Base-by-base conservation (phyloP, 2,888 invertebrate genomes). In the Parelbella ahira region DNA sequence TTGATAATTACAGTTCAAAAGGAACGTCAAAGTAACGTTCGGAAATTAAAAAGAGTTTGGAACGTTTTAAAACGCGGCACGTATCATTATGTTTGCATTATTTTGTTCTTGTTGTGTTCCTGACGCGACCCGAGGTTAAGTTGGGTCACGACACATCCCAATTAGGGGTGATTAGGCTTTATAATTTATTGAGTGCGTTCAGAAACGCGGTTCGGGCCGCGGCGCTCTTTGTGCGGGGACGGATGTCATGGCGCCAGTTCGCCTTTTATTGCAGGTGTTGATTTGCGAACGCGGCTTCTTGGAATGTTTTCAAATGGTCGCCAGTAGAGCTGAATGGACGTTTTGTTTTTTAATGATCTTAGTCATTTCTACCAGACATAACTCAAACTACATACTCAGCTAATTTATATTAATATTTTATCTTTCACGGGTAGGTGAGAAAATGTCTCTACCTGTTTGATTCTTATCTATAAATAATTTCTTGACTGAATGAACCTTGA, bases 61-160 rank as follows among this genome's bases (percentile, higher is more conserved):
- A 58, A 44, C 64, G 63, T 61, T 70, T 64, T 58, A 48, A 66
- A 33, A 32, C 67, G 60, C 53, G 52, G 66, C 72, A 74, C 73
- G 78, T 84, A 86, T 83, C 80, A 86, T 84, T 84, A 83, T 83
- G 76, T 83, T 80, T 75, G 79, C 71, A 78, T 80, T 81, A 75
- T 76, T 81, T 81, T 79, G 71, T 80, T 77, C 67, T 75, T 80
- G 66, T 78, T 74, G 13, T 15, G 29, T 8, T 32, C 32, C 61
- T 60, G 56, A 58, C 59, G 60, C 67, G 78, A 76, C 72, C 77
- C 68, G 61, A 80, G 86, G 86, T 86, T 86, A 83, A 80, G 80
- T 60, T 72, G 86, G 86, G 86, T 87, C 86, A 84, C 82, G 81
- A 78, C 80, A 75, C 75, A 67, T 71, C 74, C 86, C 86, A 87